Evolutionary conservation across 2,797 vertebrate species (phyloP).

Genomic region (Crax fasciolata): DNA sequence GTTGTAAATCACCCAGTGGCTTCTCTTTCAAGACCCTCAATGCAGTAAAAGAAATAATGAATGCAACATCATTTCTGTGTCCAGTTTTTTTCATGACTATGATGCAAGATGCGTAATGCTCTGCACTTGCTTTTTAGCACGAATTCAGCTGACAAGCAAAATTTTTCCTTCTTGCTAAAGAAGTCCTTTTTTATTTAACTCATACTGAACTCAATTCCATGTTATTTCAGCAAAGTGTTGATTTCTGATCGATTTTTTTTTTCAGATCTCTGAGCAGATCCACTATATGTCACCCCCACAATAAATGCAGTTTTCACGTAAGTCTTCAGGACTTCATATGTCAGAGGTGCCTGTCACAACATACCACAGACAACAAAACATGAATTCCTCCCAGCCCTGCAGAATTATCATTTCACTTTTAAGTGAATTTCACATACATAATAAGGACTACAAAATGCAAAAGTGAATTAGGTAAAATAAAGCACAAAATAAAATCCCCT

Average conservation of each 20-base stretch:
- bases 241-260: not conserved
- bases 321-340: not conserved
- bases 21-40: slow-evolving; percentile 32
- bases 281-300: not conserved
- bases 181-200: slow-evolving; percentile 16
- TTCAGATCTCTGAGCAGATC: not conserved
- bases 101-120: slow-evolving; percentile 36
- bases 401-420: not conserved
- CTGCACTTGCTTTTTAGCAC: slow-evolving; percentile 6
- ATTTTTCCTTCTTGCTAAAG: not conserved
- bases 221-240: slow-evolving; percentile 11
- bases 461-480: not conserved
- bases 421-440: not conserved
- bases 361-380: not conserved
- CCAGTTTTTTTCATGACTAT: not conserved
- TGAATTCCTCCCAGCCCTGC: not conserved
- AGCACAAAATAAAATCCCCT: not conserved
- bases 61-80: slow-evolving; percentile 23
- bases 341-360: not conserved
- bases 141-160: not conserved
- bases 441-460: not conserved
- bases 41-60: not conserved
- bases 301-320: not conserved
- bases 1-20: not conserved
- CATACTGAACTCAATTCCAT: not conserved